Base-by-base conservation (phyloP, 2,113 vertebrate genomes). In the Scomber japonicus region DNA sequence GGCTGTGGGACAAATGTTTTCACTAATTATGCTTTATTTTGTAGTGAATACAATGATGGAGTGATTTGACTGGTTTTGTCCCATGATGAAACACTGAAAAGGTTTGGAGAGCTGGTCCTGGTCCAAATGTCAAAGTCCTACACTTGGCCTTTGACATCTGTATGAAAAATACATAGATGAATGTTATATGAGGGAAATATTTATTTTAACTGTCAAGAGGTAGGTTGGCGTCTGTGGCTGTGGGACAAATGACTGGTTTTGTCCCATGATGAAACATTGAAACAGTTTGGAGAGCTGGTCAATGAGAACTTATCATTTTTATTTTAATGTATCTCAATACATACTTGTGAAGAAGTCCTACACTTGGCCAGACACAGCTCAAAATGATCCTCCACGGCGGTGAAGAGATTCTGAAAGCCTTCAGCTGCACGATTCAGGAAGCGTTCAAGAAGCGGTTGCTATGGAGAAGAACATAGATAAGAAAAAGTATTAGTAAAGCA, bases 311-410 rank as follows among this genome's bases (percentile, higher is more conserved):
- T 16, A 54, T n/a, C 0, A 7, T 27, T 56, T 55, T n/a, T 19
- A 21, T 30, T 49, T 31, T 3, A 14, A 3, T 35, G 11, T 0
- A 7, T 8, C n/a, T 71, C 11, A 17, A 19, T n/a, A 69, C 94
- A 61, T 86, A 99, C 98, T 95, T 99, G 98, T 44, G 98, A 99
- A 0, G 98, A 99, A 19, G 98, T 99, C 65, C 98, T 94, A 78
- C 98, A 99, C 85, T 99, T 99, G 0, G 98, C 98, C 92, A 99
- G 93, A 75, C 98, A 99, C 53, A 99, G 84, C 83, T 99, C 97
- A 64, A 99, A 99, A 88, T 98, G 97, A 93, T 99, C 98, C 89
- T 97, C 97, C 0, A 99, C 97, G 0, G 98, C 97, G 54, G 96
- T 96, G 94, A 99, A 99, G 61, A 99, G 97, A 84, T 99, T 99